A percentile compares a stretch with the other conserved stretches of the same genome.
Conservation (phyloP, 2,888 invertebrate species). For the Rhingia rostrata region DNA sequence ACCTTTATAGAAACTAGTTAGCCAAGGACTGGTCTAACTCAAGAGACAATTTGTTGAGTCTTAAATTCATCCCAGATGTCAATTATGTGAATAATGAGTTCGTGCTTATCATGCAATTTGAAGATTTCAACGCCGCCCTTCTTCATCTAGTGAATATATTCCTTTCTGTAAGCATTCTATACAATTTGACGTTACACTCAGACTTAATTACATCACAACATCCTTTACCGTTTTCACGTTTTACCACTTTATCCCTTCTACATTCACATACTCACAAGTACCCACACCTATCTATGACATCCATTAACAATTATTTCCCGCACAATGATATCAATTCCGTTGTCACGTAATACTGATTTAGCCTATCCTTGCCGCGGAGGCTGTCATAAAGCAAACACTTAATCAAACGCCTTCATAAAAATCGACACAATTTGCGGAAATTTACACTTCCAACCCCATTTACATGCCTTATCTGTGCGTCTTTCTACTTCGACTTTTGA, state of each 20-base stretch:
- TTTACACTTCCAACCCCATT: slow-evolving; percentile 41
- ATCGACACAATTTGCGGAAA: slow-evolving; percentile 60
- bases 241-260: background rate
- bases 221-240: too few species aligned
- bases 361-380: background rate
- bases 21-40: too few species aligned
- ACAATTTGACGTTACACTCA: too few species aligned
- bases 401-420: slow-evolving; percentile 51
- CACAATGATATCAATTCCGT: slow-evolving; percentile 13
- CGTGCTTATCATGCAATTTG: too few species aligned
- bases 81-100: too few species aligned
- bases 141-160: too few species aligned
- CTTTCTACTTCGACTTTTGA: slow-evolving; percentile 54
- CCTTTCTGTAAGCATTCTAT: too few species aligned
- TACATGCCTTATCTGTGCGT: slow-evolving; percentile 12
- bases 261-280: background rate
- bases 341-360: slow-evolving; percentile 13
- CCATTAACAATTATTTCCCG: slow-evolving; percentile 10
- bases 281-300: background rate
- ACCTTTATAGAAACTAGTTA: too few species aligned
- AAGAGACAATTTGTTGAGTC: too few species aligned
- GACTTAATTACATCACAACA: too few species aligned
- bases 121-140: too few species aligned
- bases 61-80: too few species aligned
- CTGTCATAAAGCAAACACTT: slow-evolving; percentile 44